Conservation (phyloP, 2,113 vertebrate species). For the Megaceryle maxima region DNA sequence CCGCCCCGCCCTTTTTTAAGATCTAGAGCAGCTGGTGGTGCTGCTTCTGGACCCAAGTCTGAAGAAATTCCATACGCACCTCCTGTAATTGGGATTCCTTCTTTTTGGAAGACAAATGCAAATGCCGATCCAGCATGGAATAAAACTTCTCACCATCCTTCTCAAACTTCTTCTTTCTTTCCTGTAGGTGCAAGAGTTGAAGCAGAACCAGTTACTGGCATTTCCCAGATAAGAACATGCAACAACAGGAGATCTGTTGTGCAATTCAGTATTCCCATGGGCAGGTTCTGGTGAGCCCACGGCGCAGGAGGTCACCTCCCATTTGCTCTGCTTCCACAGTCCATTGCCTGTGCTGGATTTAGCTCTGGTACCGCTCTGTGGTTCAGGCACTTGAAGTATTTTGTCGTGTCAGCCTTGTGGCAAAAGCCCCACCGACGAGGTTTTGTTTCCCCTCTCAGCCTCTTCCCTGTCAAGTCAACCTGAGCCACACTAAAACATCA, state of each 20-base stretch:
- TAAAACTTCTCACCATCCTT: conserved; percentile 96
- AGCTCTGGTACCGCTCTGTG: background rate
- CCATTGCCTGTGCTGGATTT: background rate
- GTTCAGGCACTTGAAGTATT: background rate
- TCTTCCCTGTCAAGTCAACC: background rate
- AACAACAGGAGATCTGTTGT: background rate
- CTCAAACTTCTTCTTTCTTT: conserved; percentile 95
- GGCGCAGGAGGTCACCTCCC: background rate
- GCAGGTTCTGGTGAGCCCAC: background rate
- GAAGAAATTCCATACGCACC: conserved; percentile 66
- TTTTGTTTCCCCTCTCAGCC: background rate
- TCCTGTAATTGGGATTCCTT: conserved; percentile 95
- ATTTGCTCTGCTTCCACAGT: background rate
- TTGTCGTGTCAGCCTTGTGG: background rate
- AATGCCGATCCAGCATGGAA: conserved; percentile 91
- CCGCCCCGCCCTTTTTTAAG: background rate
- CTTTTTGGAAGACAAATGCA: conserved; percentile 93
- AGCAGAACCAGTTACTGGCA: background rate
- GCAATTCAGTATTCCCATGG: background rate
- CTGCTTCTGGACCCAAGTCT: background rate
- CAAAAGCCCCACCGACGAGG: accelerated
- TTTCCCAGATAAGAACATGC: background rate
- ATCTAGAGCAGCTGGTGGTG: background rate
- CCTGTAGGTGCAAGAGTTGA: conserved; percentile 74
- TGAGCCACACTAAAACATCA: background rate